Evolutionary conservation across 2,888 invertebrate genomes (phyloP), one percentile per base, ranked within the genome.

Genomic region (Fragum whitleyi): DNA sequence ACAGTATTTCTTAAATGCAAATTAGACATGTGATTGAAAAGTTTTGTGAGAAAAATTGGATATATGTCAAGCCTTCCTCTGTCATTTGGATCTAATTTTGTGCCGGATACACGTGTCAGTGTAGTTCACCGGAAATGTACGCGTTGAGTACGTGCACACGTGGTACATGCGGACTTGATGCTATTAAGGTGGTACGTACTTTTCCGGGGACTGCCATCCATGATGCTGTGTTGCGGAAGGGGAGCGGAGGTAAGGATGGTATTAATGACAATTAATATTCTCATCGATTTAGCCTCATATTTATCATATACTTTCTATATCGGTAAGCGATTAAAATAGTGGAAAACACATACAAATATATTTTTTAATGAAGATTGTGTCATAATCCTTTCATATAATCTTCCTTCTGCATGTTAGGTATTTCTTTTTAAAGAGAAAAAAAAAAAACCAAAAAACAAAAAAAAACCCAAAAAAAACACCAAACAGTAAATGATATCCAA

Each of bases 211-310:
- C 79, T 85, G 79, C 79, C 73, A 65, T 77, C 81, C 69, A 82
- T 74, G 81, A 85, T 85, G 81, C 74, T 85, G 74, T 85, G 85
- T 73, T 85, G 85, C 51, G 85, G 85, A 26, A 69, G 79, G 61
- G 79, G 85, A 36, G 53, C 61, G 47, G 81, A 81, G 85, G 85
- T 81, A 76, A 79, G 59, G 19, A 29, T 32, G 9, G 57, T 36
- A 36, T 36, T 9, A 9, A 9, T 47, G 14, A 9, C 14, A 47
- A 47, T 14, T 5, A 47, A 47, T 3, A 47, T 47, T 47, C 5
- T 6, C 9, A 36, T 36, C 5, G 32, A 36, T 36, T 9, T 6
- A 3, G 5, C 9, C 32, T 6, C 3, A 36, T 36, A 36, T 9
- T 36, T 36, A 36, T 36, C 32, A n/a, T n/a, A n/a, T n/a, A n/a